Evolutionary conservation across 1,140 invertebrate species (phyloP), one percentile per base, ranked within the genome.

Genomic region (Agrypnia vestita): DNA sequence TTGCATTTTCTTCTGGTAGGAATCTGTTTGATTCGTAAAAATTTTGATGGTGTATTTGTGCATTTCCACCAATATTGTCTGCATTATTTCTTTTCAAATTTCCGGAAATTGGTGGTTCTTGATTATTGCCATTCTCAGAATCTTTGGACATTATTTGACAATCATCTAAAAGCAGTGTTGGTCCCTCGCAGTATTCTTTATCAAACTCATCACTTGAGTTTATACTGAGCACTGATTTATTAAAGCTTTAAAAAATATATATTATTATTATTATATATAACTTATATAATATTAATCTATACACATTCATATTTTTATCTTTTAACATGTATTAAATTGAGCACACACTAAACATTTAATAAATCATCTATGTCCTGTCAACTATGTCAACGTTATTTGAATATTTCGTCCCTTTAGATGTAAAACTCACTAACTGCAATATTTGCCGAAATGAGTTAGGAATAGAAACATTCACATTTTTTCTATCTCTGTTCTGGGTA

Each of bases 191-290:
- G 13, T 73, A 73, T 15, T 76, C 47, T 7, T 64, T 51, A 67
- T 76, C 59, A 25, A 67, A 47, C 6, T 62, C 46, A 13, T 67
- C 61, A 44, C 64, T 56, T 10, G 64, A 69, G 49, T 59, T 55
- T 56, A 78, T 55, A 25, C 76, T 78, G 9, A 78, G 49, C 0
- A 78, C 46, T 35, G 64, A 69, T 53, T 78, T 78, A 43, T 49
- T 62, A 15, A 78, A 71, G 49, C 76, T 78, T 44, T 56, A 62
- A 62, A 35, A 46, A 76, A 67, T 21, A 21, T 3, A 69, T 35
- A 35, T 35, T n/a, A n/a, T n/a, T 35, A 35, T 35, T 35, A 35
- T 35, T 35, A 35, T 35, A 35, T 35, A 3, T 35, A 3, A 35
- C 25, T 35, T 35, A 35, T 35, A 35, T 3, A 35, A 35, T 35